These are phyloP conservation scores for Rhabditoides inermis DNA, from an alignment of 2,888 invertebrate species.

Conservation along the genomic window DNA sequence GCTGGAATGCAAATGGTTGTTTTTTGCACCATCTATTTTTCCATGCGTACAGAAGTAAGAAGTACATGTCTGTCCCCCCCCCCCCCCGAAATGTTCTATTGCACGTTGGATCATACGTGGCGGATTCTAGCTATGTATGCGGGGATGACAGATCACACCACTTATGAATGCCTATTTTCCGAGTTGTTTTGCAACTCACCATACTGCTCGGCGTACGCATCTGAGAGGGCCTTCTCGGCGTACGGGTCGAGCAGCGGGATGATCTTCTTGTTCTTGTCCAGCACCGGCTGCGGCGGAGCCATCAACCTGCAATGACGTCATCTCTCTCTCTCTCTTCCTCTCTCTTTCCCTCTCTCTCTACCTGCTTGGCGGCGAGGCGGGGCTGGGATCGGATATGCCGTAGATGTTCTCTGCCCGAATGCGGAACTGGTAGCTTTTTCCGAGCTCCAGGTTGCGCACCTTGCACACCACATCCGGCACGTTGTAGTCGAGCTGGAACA, in stretches of 20 bases:
- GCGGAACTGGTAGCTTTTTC: conserved; percentile 87
- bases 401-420: conserved; percentile 91
- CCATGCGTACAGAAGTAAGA: no score
- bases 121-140: neutral
- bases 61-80: no score
- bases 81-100: no score
- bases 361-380: conserved; percentile 62
- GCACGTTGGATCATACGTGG: no score
- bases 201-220: conserved; percentile 49
- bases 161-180: neutral
- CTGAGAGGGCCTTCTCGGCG: conserved; percentile 44
- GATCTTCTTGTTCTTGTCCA: conserved; percentile 49
- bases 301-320: conserved; percentile 43
- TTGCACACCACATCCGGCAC: conserved; percentile 81
- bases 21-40: no score
- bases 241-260: conserved; percentile 52
- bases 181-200: conserved; percentile 11
- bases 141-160: neutral
- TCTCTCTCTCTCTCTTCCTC: conserved; percentile 3
- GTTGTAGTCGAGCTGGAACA: conserved; percentile 50
- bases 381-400: conserved; percentile 91
- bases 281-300: conserved; percentile 51
- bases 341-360: conserved; percentile 3
- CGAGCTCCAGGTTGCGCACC: conserved; percentile 78
- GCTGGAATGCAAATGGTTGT: conserved; percentile 35